Evolutionary conservation across 2,797 vertebrate genomes (phyloP), one percentile per base, ranked within the genome.

Genomic region (Hephaestus fuliginosus): DNA sequence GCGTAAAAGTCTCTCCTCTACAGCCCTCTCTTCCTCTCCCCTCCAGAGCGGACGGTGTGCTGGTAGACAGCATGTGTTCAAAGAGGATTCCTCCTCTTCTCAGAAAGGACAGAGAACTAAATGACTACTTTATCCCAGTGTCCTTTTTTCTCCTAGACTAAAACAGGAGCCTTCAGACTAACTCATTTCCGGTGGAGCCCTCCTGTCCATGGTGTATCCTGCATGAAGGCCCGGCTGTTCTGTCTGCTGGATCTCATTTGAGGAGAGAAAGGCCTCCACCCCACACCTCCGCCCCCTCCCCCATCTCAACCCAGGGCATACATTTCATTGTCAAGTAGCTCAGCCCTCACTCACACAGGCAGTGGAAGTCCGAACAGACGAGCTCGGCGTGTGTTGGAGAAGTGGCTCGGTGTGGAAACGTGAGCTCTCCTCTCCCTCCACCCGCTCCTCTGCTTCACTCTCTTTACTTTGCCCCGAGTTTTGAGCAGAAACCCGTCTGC

Each of bases 1-100:
- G 92, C 86, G 94, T 94, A 94, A 96, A 95, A 95, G 93, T 92
- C 90, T 93, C 94, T 93, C 95, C 95, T 77, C 77, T 52, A 49
- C 75, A 49, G 11, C 92, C 91, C 92, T 55, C 61, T 48, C 74
- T 48, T 55, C 74, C 74, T 28, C 94, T 92, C 93, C 89, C 91
- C 95, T 92, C 92, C 84, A 86, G 7, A 18, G 41, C 61, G 13
- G 93, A 95, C 95, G 96, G 95, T 95, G 95, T 94, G 95, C 95
- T 90, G 93, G 92, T 92, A 93, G 87, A 94, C 90, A 94, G 91
- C 30, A 69, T n/a, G 17, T 49, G 60, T 46, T 33, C 46, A 51
- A 2, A 52, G 43, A 58, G 33, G 25, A 55, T 73, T 41, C 28
- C 15, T 62, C 56, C 3, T 39, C 44, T 17, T 51, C 15, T 39